Base-by-base conservation (phyloP, 1,140 invertebrate species). In the Spodoptera frugiperda region DNA sequence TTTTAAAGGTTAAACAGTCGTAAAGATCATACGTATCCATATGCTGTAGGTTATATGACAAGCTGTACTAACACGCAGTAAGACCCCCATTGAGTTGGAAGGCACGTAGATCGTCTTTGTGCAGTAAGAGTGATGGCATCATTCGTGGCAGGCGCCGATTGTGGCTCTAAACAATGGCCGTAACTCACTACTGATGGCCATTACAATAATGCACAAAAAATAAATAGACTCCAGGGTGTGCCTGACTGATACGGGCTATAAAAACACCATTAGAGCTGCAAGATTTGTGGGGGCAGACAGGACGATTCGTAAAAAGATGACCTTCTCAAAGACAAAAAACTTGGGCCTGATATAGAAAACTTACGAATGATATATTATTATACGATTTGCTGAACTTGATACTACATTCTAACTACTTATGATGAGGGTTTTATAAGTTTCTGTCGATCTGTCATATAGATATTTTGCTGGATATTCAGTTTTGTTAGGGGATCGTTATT, bases 171-270 rank as follows among this genome's bases (percentile, higher is more conserved):
- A 21, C 12, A 57, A 57, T 14, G 11, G 15, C 54, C 12, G 30
- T 21, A 25, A 57, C 12, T 57, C 54, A 25, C 10, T 30, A 10
- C 10, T 25, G 19, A 12, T 21, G 21, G 9, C 21, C 54, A 57
- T 57, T 57, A 25, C 10, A 25, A 25, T 57, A 25, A 57, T 21
- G 21, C 17, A 57, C 19, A 25, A 57, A 57, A 57, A 57, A 57
- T 57, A 25, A 57, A 55, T 55, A 57, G 54, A 11, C 17, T 57
- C 48, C 12, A 15, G 48, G 15, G 48, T 15, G 48, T 51, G 12
- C 15, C 12, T 51, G 15, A 51, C 15, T 51, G 48, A 51, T 51
- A 51, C 15, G 15, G 21, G 11, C 54, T 57, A 57, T 57, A 57
- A 57, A 57, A 21, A 57, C 54, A 57, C 21, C 17, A 57, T 57